Conservation (phyloP, 2,888 invertebrate species). For the Campopleginae sp. region DNA sequence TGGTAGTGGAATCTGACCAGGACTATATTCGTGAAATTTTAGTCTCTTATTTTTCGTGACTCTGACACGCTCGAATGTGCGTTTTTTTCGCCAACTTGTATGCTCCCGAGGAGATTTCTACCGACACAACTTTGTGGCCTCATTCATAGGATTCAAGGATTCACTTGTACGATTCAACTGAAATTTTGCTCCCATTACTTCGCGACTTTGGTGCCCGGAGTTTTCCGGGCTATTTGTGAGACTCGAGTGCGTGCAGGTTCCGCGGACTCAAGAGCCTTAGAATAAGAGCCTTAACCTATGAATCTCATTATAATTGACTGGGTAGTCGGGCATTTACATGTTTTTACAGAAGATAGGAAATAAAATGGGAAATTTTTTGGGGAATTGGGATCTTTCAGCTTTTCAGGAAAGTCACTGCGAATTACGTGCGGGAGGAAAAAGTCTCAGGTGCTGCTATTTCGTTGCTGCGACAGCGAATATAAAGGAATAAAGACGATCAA, state of each 20-base stretch:
- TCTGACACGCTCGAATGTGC: not conserved
- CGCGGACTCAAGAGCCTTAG: not conserved
- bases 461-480: not conserved
- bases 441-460: not conserved
- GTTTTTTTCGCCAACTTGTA: conserved; percentile 26
- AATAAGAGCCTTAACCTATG: not conserved
- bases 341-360: not conserved
- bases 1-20: conserved; percentile 32
- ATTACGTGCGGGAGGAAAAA: too few species aligned
- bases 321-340: not conserved
- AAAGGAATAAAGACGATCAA: too few species aligned
- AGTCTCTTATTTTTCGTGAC: not conserved
- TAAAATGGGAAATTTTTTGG: not conserved
- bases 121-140: conserved; percentile 4
- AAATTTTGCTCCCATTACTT: not conserved
- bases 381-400: not conserved
- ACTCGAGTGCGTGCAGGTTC: not conserved
- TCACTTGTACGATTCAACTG: not conserved
- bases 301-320: conserved; percentile 14
- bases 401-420: too few species aligned
- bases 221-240: conserved; percentile 1
- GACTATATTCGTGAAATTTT: not conserved
- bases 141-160: not conserved
- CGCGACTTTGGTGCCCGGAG: not conserved
- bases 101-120: not conserved